Conservation (phyloP, 2,113 vertebrate genomes). For the Leptosomus discolor region DNA sequence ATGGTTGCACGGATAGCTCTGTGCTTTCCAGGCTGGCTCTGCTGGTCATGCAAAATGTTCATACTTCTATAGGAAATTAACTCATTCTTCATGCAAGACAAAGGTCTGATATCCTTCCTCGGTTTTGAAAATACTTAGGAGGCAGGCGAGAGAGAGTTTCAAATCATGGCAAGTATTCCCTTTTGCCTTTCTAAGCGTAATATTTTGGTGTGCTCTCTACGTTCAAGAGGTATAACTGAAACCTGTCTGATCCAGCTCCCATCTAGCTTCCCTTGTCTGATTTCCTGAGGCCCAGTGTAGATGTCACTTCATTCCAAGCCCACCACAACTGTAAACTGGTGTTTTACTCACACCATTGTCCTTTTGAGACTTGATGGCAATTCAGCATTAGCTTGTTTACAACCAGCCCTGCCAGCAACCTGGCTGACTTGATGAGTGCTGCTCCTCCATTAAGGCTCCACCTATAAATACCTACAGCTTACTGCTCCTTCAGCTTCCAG, state of each 20-base stretch:
- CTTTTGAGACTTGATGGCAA: not conserved
- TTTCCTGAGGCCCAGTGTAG: not conserved
- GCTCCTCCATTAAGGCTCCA: not conserved
- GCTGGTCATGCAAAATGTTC: not conserved
- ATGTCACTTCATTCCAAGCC: not conserved
- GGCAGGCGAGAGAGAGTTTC: not conserved
- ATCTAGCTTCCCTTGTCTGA: not conserved
- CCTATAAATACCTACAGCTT: not conserved
- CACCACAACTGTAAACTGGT: not conserved
- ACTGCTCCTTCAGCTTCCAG: not conserved
- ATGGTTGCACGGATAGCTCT: not conserved
- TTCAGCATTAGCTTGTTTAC: not conserved
- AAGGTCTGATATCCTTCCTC: not conserved
- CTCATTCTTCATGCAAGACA: not conserved
- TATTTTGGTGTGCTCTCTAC: not conserved
- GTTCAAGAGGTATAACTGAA: not conserved
- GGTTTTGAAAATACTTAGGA: not conserved
- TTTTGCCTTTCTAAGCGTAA: not conserved
- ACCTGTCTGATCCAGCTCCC: not conserved
- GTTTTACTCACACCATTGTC: not conserved
- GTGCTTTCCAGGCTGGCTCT: not conserved
- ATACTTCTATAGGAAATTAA: not conserved
- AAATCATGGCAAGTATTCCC: not conserved
- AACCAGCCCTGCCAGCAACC: not conserved
- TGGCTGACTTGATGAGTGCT: not conserved